Conservation (phyloP, 2,113 vertebrate genomes). For the Ursus arctos region DNA sequence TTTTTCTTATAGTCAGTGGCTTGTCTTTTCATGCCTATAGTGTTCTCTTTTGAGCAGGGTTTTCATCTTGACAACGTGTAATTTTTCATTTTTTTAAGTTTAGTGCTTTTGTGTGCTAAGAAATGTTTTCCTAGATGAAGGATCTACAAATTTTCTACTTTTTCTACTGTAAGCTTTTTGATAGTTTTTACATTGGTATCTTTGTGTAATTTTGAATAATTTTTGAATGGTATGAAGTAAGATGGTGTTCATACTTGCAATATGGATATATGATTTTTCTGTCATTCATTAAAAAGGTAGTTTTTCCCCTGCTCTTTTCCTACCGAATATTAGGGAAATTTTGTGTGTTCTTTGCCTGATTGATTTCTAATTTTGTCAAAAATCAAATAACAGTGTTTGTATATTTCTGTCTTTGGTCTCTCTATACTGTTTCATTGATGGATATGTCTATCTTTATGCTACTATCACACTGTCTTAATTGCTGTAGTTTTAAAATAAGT, state of each 20-base stretch:
- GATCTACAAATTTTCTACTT: background rate
- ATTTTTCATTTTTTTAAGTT: background rate
- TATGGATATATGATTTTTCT: background rate
- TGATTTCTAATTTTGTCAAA: background rate
- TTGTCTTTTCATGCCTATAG: background rate
- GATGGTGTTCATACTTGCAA: background rate
- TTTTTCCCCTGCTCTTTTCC: background rate
- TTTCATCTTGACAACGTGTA: background rate
- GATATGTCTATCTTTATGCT: background rate
- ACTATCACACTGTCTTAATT: background rate
- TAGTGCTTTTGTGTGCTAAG: background rate
- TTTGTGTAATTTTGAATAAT: background rate
- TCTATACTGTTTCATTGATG: background rate
- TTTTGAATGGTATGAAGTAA: background rate
- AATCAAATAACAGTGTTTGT: background rate
- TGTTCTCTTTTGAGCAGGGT: background rate
- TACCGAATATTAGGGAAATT: background rate
- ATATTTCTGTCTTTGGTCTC: background rate
- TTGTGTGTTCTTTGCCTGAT: background rate
- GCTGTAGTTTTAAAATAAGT: background rate
- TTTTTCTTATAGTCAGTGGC: background rate
- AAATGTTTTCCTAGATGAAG: background rate
- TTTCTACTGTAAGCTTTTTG: background rate
- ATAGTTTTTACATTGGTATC: background rate
- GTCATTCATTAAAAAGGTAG: background rate